phyloP scores from a whole-genome alignment of 2,888 invertebrate species.

The Listrodromus nycthemerus region DNA sequence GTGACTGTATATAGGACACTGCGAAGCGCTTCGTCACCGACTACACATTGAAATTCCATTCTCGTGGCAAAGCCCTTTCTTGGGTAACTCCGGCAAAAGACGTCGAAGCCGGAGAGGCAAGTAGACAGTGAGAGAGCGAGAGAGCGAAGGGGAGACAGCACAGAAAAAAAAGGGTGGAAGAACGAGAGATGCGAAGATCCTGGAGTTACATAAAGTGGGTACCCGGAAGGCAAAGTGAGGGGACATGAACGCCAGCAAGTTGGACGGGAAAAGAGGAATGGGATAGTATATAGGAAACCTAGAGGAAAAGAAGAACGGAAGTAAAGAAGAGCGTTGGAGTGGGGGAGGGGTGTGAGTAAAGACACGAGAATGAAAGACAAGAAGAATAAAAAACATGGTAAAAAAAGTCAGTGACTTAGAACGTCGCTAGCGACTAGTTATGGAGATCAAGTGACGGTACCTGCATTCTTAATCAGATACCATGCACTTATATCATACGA shows the following conservation, averaged over 20 bases:
- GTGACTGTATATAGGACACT: not conserved
- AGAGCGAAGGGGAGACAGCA: slow-evolving; percentile 30
- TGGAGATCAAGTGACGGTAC: slow-evolving; percentile 71
- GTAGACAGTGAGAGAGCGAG: slow-evolving; percentile 9
- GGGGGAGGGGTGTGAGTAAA: slow-evolving; percentile 40
- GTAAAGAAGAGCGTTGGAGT: slow-evolving; percentile 14
- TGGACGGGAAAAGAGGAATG: slow-evolving; percentile 59
- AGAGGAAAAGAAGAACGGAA: slow-evolving; percentile 31
- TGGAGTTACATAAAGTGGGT: slow-evolving; percentile 64
- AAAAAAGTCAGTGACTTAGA: slow-evolving; percentile 66
- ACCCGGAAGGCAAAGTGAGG: slow-evolving; percentile 65
- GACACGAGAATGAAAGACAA: slow-evolving; percentile 24
- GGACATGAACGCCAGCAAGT: slow-evolving; percentile 61
- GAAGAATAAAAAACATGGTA: slow-evolving; percentile 22
- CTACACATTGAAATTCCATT: slow-evolving; percentile 71
- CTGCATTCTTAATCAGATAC: slow-evolving; percentile 70
- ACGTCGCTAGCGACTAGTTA: slow-evolving; percentile 71
- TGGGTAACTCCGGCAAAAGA: slow-evolving; percentile 54
- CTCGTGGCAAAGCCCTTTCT: slow-evolving; percentile 65
- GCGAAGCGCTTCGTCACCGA: slow-evolving; percentile 28
- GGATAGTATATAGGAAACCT: slow-evolving; percentile 47
- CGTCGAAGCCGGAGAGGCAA: slow-evolving; percentile 34
- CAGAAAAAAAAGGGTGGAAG: slow-evolving; percentile 25
- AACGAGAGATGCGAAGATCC: slow-evolving; percentile 54
- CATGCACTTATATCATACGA: slow-evolving; percentile 62